These are phyloP conservation scores for Meloe dianella DNA, from an alignment of 2,888 invertebrate genomes.

Conservation along the genomic window DNA sequence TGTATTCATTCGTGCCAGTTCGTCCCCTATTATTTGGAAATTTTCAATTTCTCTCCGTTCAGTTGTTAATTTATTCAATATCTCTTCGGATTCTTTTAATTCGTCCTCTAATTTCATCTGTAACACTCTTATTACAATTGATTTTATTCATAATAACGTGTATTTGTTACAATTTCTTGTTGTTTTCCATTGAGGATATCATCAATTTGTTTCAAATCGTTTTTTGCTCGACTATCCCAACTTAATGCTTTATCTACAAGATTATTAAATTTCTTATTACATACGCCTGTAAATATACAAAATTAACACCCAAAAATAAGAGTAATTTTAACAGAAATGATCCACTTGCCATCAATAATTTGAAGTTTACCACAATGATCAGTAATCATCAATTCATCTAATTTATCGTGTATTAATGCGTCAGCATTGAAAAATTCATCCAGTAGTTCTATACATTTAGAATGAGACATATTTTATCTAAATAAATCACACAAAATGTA, in stretches of 20 bases:
- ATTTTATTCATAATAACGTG: neutral
- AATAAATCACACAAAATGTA: too few species aligned
- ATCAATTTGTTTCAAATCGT: neutral
- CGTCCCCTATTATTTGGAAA: neutral
- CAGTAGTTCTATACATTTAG: neutral
- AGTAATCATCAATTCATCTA: neutral
- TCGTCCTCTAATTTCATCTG: conserved; percentile 14
- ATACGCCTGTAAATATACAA: neutral
- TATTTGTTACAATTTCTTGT: too few species aligned
- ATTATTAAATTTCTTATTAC: neutral
- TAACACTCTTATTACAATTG: too few species aligned
- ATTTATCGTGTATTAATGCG: neutral
- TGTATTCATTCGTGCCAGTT: neutral
- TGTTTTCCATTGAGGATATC: neutral
- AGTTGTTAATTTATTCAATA: neutral
- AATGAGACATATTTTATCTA: neutral
- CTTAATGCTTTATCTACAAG: neutral
- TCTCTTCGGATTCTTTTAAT: neutral
- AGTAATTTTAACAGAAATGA: too few species aligned
- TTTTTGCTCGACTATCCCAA: neutral
- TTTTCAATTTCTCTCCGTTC: neutral
- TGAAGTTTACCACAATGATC: neutral
- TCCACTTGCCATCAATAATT: neutral
- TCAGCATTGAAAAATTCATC: neutral
- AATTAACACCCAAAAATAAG: neutral